Evolutionary conservation across 2,113 vertebrate genomes (phyloP), one percentile per base, ranked within the genome.

Genomic region (Athene cunicularia): DNA sequence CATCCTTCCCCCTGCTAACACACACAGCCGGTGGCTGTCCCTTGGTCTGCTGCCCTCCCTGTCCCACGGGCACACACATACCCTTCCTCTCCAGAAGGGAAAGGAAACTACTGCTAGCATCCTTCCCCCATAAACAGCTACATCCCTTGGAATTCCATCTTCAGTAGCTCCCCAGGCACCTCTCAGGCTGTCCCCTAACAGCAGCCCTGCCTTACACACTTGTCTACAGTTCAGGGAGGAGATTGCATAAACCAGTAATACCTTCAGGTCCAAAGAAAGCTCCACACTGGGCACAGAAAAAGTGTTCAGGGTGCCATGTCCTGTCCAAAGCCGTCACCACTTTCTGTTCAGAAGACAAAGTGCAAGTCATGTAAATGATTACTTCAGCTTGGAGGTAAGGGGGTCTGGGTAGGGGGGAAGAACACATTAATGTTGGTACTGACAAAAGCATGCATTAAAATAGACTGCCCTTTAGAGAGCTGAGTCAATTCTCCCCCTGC

Each of bases 251-350:
- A 67, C 41, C 76, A 89, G 76, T 45, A 95, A 55, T 98, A 98
- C 99, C 99, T 97, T 99, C 99, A 5, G 99, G 99, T 59, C 99
- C 99, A 12, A 99, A 99, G 98, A 99, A 99, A 75, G 99, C 99
- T 59, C 99, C 99, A 86, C 99, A 99, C 95, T 99, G 99, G 47
- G 99, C 99, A 75, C 99, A 99, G 98, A 99, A 99, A 95, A 99
- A 99, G 93, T 99, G 99, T 92, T 99, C 99, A 4, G 99, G 99
- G 82, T 99, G 99, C 99, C 99, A 99, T 32, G 99, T 99, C 93
- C 99, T 98, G 90, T 99, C 99, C 96, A 99, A 97, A 62, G 99
- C 99, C 1, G 99, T 99, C 95, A 99, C 99, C 37, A 99, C 99
- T 99, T 99, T 99, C 99, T 99, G 98, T 88, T 86, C 58, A 77